Evolutionary conservation across 2,113 vertebrate species (phyloP).

Genomic region (Pimephales promelas): DNA sequence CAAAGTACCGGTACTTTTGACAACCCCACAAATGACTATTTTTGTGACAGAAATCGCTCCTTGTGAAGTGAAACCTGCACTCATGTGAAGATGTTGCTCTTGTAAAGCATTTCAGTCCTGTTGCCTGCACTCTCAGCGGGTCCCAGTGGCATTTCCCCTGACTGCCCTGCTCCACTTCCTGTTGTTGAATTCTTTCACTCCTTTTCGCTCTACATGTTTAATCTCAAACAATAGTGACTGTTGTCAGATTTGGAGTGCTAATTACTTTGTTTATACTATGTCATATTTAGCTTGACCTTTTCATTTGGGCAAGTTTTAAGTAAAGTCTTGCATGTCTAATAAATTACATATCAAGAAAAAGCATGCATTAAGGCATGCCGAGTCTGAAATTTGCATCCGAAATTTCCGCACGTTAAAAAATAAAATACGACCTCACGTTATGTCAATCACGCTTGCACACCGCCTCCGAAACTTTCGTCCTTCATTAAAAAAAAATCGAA

Average conservation of each 20-base stretch:
- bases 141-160: slow-evolving; percentile 67
- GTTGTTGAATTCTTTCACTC: slow-evolving; percentile 75
- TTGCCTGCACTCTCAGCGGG: slow-evolving; percentile 4
- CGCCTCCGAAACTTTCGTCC: no score
- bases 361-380: no score
- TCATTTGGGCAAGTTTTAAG: background rate
- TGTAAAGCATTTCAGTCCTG: background rate
- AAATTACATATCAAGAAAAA: background rate
- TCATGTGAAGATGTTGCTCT: slow-evolving; percentile 8
- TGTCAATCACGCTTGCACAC: no score
- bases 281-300: background rate
- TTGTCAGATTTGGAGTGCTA: background rate
- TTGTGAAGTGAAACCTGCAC: background rate
- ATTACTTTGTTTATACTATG: background rate
- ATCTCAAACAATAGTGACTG: slow-evolving; percentile 17
- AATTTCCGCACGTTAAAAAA: no score
- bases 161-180: slow-evolving; percentile 70
- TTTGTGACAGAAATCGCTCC: background rate
- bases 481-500: no score
- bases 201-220: slow-evolving; percentile 54
- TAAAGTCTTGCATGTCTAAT: background rate
- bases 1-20: no score
- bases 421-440: no score
- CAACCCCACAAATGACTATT: background rate
- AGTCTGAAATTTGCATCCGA: no score